phyloP scores from a whole-genome alignment of 2,888 invertebrate species.

The Gymnocheta viridis region DNA sequence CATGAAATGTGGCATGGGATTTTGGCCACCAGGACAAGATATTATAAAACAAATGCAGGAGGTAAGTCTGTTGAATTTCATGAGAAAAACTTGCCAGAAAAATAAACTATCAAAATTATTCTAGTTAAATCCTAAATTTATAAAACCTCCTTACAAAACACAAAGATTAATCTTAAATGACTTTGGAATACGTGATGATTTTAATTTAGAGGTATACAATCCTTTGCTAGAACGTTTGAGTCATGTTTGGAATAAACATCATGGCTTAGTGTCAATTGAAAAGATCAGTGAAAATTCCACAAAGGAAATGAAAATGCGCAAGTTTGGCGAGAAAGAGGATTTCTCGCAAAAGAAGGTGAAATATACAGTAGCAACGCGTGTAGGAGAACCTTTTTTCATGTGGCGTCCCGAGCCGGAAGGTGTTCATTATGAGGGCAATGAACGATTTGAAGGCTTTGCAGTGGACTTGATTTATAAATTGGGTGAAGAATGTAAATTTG shows the following conservation, averaged over 20 bases:
- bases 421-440: constrained; percentile 85
- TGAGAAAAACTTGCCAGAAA: background rate
- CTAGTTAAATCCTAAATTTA: constrained; percentile 85
- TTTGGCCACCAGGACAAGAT: constrained; percentile 84
- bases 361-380: constrained; percentile 87
- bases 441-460: constrained; percentile 93
- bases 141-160: constrained; percentile 84
- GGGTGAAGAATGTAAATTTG: constrained; percentile 86
- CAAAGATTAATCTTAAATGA: constrained; percentile 83
- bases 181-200: constrained; percentile 85
- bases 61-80: constrained; percentile 79
- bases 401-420: constrained; percentile 80
- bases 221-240: constrained; percentile 81
- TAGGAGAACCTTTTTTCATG: constrained; percentile 88
- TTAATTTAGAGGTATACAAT: constrained; percentile 83
- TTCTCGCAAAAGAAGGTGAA: constrained; percentile 84
- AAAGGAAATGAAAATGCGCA: constrained; percentile 77
- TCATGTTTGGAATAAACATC: constrained; percentile 79
- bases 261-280: constrained; percentile 73
- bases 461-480: constrained; percentile 94
- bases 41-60: constrained; percentile 86
- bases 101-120: background rate
- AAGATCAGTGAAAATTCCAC: constrained; percentile 75
- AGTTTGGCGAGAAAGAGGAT: constrained; percentile 81
- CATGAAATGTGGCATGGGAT: constrained; percentile 74